Percentiles rank a stretch among this genome's conserved stretches.
These are phyloP conservation scores for Aurelia coerulea DNA, from an alignment of 30 jellyfish, hydroid and myxozoan genomes.

Conservation along the genomic window DNA sequence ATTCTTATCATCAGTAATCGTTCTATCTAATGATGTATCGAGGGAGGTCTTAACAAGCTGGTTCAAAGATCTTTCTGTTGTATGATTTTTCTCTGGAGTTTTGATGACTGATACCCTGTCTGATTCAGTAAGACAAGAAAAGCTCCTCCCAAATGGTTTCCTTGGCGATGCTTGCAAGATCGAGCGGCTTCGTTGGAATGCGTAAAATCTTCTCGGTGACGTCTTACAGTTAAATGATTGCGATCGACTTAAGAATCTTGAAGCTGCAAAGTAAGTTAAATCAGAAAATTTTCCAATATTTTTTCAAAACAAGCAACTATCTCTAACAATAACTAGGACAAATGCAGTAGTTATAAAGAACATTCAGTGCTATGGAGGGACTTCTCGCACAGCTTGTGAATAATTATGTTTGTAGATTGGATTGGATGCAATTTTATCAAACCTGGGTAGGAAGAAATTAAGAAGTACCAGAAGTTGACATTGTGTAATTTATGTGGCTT, in stretches of 20 bases:
- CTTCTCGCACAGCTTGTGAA: no score
- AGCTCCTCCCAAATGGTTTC: slow-evolving; percentile 12
- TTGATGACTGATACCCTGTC: neutral
- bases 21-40: neutral
- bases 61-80: neutral
- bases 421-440: no score
- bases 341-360: no score
- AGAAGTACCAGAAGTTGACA: no score
- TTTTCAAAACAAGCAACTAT: no score
- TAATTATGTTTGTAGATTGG: no score
- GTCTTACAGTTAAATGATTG: slow-evolving; percentile 60
- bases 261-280: slow-evolving; percentile 2
- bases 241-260: slow-evolving; percentile 36
- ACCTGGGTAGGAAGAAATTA: no score
- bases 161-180: neutral
- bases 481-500: no score
- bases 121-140: slow-evolving; percentile 27
- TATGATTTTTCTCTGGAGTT: neutral
- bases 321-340: no score
- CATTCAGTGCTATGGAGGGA: no score
- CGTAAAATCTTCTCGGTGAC: slow-evolving; percentile 63
- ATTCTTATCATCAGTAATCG: neutral
- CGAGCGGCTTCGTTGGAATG: neutral
- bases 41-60: neutral
- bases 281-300: neutral